phyloP scores from a whole-genome alignment of 1,140 invertebrate species.

The Penaeus indicus region DNA sequence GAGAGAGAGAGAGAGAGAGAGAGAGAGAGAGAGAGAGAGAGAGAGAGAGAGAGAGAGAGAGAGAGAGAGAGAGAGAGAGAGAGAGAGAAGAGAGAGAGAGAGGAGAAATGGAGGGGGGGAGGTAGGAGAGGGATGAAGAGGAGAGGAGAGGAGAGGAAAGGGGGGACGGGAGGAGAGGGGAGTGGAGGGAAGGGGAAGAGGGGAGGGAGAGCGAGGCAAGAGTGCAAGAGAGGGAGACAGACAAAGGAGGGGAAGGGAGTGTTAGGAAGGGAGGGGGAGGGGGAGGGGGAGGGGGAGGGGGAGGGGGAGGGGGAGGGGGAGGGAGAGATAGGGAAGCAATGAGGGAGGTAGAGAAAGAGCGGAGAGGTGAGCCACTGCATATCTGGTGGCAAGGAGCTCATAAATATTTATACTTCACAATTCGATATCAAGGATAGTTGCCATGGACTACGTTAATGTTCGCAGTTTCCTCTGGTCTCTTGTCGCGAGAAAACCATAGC shows the following conservation, averaged over 20 bases:
- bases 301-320: not conserved
- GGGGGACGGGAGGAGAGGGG: not conserved
- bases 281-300: not conserved
- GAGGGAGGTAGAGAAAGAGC: not conserved
- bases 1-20: not conserved
- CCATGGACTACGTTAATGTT: too few species aligned
- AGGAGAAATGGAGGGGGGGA: not conserved
- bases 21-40: not conserved
- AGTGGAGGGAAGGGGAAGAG: not conserved
- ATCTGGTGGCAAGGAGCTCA: too few species aligned
- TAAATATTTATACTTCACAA: too few species aligned
- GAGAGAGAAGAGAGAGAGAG: not conserved
- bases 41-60: too few species aligned
- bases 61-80: not conserved
- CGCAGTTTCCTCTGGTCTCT: too few species aligned
- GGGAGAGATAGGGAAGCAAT: not conserved
- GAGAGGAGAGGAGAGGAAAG: not conserved
- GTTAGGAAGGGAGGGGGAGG: not conserved
- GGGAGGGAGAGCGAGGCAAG: not conserved
- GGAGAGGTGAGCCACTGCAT: not conserved
- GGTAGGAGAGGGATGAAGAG: not conserved
- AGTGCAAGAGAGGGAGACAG: not conserved
- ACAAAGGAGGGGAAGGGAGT: not conserved
- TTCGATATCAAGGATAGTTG: too few species aligned
- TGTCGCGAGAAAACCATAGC: too few species aligned